These are phyloP conservation scores for Lutraria rhynchaena DNA, from an alignment of 1,140 invertebrate genomes.

Conservation along the genomic window DNA sequence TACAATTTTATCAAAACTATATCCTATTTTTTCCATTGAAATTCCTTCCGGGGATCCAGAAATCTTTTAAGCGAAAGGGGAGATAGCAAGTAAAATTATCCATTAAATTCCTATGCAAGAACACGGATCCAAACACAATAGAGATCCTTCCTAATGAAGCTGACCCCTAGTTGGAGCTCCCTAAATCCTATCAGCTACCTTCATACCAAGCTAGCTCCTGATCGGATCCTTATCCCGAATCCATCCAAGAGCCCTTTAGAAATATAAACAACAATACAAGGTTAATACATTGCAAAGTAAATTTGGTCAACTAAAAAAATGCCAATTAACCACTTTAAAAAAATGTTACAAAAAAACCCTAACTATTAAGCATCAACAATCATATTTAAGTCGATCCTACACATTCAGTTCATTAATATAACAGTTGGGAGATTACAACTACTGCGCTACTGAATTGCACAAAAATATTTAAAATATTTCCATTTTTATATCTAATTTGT, in stretches of 20 bases:
- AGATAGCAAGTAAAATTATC: no score
- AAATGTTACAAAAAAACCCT: neutral
- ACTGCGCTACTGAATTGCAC: neutral
- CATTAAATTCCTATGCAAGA: constrained; percentile 8
- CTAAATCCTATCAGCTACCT: constrained; percentile 10
- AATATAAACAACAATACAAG: constrained; percentile 29
- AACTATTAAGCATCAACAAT: neutral
- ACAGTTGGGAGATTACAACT: neutral
- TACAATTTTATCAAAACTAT: no score
- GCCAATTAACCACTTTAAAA: neutral
- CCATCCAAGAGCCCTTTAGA: constrained; percentile 45
- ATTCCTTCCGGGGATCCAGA: no score
- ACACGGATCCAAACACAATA: constrained; percentile 1
- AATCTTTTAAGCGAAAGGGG: no score
- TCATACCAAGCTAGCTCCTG: constrained; percentile 24
- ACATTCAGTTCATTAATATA: neutral
- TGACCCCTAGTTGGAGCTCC: constrained; percentile 22
- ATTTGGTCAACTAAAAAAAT: neutral
- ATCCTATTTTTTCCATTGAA: no score
- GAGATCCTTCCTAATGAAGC: constrained; percentile 10
- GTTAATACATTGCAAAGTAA: neutral
- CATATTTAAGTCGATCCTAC: neutral
- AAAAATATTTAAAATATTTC: neutral
- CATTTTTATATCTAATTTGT: neutral
- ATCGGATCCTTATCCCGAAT: constrained; percentile 42